Evolutionary conservation across 2,797 vertebrate species (phyloP).

Genomic region (Luscinia luscinia): DNA sequence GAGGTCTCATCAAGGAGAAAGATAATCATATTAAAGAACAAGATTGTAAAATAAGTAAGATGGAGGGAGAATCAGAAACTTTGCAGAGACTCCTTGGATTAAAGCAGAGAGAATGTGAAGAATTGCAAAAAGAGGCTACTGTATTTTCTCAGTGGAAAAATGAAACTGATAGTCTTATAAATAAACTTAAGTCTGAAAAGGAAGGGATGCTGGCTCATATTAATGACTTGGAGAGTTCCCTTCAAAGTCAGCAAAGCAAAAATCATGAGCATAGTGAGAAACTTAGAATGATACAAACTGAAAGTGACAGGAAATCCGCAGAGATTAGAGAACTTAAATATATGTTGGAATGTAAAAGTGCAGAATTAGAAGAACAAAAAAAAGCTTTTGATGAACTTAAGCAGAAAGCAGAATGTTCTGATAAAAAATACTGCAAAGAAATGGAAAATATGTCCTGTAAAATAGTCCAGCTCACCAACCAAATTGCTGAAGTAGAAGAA

Average conservation of each 20-base stretch:
- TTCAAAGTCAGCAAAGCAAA: constrained; percentile 72
- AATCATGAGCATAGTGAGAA: constrained; percentile 70
- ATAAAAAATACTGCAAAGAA: constrained; percentile 85
- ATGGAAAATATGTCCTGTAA: constrained; percentile 82
- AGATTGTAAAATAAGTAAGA: constrained; percentile 69
- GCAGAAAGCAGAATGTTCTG: constrained; percentile 70
- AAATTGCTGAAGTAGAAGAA: constrained; percentile 78
- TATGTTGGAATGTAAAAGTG: constrained; percentile 79
- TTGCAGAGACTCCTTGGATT: constrained; percentile 69
- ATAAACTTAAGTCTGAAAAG: constrained; percentile 80
- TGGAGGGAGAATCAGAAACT: constrained; percentile 79
- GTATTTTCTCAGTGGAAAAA: constrained; percentile 84
- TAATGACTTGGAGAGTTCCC: constrained; percentile 77
- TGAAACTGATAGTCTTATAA: constrained; percentile 81
- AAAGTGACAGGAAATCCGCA: constrained; percentile 74
- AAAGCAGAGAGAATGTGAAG: constrained; percentile 79
- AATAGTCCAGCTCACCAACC: constrained; percentile 78
- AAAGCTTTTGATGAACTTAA: constrained; percentile 78
- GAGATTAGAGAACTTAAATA: constrained; percentile 82
- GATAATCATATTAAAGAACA: constrained; percentile 82
- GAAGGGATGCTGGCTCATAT: constrained; percentile 79
- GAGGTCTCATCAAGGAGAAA: constrained; percentile 82
- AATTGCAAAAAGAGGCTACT: constrained; percentile 77
- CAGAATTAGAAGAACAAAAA: constrained; percentile 82
- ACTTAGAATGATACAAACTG: constrained; percentile 76